Conservation (phyloP, 2,888 invertebrate genomes). For the Eupithecia exiguata region DNA sequence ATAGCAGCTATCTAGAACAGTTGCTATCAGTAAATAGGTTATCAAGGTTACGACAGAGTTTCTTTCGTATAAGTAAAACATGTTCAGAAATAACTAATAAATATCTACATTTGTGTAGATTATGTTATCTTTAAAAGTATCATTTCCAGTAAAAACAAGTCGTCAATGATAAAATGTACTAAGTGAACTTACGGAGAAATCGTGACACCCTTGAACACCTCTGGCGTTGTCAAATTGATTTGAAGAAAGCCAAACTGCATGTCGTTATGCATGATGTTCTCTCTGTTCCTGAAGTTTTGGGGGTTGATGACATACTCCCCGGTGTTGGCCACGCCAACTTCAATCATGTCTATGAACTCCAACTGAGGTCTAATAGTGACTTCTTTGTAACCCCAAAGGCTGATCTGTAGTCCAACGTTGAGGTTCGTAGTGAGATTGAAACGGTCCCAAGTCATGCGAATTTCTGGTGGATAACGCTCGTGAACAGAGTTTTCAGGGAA, state of each 20-base stretch:
- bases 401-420: slow-evolving; percentile 90
- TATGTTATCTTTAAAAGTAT: not conserved
- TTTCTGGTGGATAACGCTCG: slow-evolving; percentile 88
- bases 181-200: slow-evolving; percentile 88
- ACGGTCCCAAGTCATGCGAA: slow-evolving; percentile 92
- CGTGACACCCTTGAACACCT: slow-evolving; percentile 84
- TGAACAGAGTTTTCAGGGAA: slow-evolving; percentile 90
- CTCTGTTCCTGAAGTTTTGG: slow-evolving; percentile 87
- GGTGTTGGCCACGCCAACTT: slow-evolving; percentile 85
- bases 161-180: not conserved
- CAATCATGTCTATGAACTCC: slow-evolving; percentile 90
- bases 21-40: not conserved
- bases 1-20: not conserved
- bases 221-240: slow-evolving; percentile 92
- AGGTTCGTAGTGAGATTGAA: slow-evolving; percentile 92
- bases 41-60: not conserved
- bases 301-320: slow-evolving; percentile 90
- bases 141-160: slow-evolving; percentile 7
- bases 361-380: slow-evolving; percentile 91
- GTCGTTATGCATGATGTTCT: slow-evolving; percentile 87
- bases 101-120: not conserved
- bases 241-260: slow-evolving; percentile 94
- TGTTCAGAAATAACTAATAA: not conserved
- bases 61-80: not conserved
- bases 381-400: slow-evolving; percentile 95